These are phyloP conservation scores for Vanessa tameamea DNA, from an alignment of 1,140 invertebrate species.

Conservation along the genomic window DNA sequence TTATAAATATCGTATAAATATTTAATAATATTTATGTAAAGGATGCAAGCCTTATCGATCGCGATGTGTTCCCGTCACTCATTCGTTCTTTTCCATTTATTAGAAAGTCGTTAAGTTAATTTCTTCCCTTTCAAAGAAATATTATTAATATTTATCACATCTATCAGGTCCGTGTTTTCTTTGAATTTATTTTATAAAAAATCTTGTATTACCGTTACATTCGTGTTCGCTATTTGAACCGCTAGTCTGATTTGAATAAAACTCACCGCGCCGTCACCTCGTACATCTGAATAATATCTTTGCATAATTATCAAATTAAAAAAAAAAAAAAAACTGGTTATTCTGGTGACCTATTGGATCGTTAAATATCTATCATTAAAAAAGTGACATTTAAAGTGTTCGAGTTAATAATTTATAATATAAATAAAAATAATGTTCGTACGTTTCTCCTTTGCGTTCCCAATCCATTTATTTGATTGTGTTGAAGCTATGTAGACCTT, in stretches of 20 bases:
- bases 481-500: too few relatives aligned
- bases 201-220: neutral
- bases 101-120: neutral
- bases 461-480: too few relatives aligned
- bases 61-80: too few relatives aligned
- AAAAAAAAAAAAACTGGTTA: neutral
- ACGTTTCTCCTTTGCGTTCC: too few relatives aligned
- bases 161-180: neutral
- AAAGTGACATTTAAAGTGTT: too few relatives aligned
- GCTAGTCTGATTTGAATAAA: conserved; percentile 5
- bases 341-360: too few relatives aligned
- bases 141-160: conserved; percentile 2
- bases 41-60: too few relatives aligned
- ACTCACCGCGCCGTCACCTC: neutral
- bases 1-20: too few relatives aligned
- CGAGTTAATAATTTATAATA: too few relatives aligned
- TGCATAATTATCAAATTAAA: neutral
- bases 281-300: neutral
- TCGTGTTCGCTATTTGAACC: neutral
- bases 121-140: neutral
- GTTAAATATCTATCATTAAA: too few relatives aligned
- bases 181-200: neutral
- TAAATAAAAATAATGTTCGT: too few relatives aligned
- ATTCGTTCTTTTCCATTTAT: neutral
- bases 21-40: too few relatives aligned